Evolutionary conservation across 2,797 vertebrate species (phyloP), one percentile per base, ranked within the genome.

Genomic region (Acestrorhynchus altus): DNA sequence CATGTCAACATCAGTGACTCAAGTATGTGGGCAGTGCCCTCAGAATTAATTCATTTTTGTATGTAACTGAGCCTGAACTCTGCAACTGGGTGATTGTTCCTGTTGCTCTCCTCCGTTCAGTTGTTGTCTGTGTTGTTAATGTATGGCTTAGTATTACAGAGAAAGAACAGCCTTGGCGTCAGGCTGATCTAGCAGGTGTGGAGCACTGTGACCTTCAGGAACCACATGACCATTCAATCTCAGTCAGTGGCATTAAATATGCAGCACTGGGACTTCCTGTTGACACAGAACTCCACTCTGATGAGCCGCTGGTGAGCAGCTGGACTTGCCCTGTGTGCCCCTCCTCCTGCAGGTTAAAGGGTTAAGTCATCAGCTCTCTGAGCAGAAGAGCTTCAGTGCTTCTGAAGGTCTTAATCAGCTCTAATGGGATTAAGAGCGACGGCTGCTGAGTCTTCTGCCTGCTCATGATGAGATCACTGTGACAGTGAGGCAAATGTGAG

Each of bases 341-440:
- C 8, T 57, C 51, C 24, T 10, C 54, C 8, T 26, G 24, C 15
- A 26, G 64, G 52, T 63, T 69, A 28, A 70, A 70, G 22, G 44
- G 28, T 56, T 78, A 57, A 69, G 42, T 57, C 40, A 44, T 15
- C 73, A 42, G 12, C 13, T 70, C 59, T 74, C 47, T 52, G 42
- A 24, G 8, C 42, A 35, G 39, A 75, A 54, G 73, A 60, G 22
- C 57, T 52, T 22, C 8, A 47, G 54, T 59, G 52, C n/a, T n/a
- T 26, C 49, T 60, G 40, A 51, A 44, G 15, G 15, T 59, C 65
- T 51, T 81, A 65, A 75, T 75, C 66, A 71, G 51, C 51, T 71
- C 59, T 70, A 63, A 71, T 51, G 54, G 71, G 51, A 60, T 71
- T 78, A 65, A 28, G 24, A 20, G 39, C 0, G 16, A 28, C n/a